Evolutionary conservation across 2,888 invertebrate species (phyloP).

Genomic region (Peribatodes rhomboidaria): DNA sequence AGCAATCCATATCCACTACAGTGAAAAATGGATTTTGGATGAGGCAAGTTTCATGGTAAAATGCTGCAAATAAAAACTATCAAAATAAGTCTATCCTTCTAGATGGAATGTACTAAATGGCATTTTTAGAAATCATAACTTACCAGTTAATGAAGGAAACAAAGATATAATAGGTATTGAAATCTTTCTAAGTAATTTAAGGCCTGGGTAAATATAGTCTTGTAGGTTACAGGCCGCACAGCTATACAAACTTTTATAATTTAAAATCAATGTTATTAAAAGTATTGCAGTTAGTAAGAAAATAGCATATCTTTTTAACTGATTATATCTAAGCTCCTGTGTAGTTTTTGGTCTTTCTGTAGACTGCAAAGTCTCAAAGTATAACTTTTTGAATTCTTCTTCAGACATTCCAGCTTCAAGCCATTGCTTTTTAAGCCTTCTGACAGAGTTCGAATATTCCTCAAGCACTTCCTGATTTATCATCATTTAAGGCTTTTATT

Average conservation of each 20-base stretch:
- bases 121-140: constrained; percentile 40
- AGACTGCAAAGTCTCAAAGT: constrained; percentile 75
- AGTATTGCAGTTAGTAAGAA: constrained; percentile 43
- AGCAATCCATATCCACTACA: constrained; percentile 93
- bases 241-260: constrained; percentile 89
- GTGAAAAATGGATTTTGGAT: constrained; percentile 94
- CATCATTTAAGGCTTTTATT: constrained; percentile 50
- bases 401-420: constrained; percentile 87
- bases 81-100: too few relatives aligned
- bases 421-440: constrained; percentile 86
- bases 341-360: constrained; percentile 55
- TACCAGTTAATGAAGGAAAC: constrained; percentile 92
- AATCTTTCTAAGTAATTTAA: constrained; percentile 90
- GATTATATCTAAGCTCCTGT: background rate
- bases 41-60: constrained; percentile 94
- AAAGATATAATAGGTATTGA: constrained; percentile 91
- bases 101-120: background rate
- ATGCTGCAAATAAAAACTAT: constrained; percentile 81
- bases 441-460: constrained; percentile 85
- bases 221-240: constrained; percentile 91
- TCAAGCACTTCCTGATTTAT: constrained; percentile 56
- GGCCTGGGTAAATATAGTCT: constrained; percentile 93
- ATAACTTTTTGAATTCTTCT: constrained; percentile 87
- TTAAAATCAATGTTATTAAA: constrained; percentile 61
- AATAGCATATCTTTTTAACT: constrained; percentile 17